Conservation (phyloP, 2,888 invertebrate genomes). For the Aspidapion aeneum region DNA sequence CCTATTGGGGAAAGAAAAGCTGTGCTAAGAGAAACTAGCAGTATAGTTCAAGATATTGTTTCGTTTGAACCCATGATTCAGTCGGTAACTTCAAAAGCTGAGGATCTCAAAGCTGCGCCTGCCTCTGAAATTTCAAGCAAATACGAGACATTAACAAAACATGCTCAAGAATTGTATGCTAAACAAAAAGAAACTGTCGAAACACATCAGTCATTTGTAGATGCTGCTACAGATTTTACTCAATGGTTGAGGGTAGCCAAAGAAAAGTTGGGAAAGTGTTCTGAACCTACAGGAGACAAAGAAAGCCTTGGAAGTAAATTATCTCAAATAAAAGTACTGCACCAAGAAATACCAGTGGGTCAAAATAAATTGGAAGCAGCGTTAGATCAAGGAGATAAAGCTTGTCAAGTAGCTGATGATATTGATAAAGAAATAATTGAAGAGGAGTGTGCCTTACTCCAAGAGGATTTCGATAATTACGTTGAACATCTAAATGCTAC, state of each 20-base stretch:
- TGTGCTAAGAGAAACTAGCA: slow-evolving; percentile 85
- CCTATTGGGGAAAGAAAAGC: slow-evolving; percentile 85
- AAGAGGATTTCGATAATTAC: slow-evolving; percentile 83
- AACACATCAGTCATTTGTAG: slow-evolving; percentile 87
- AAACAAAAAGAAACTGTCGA: slow-evolving; percentile 88
- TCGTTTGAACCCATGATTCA: slow-evolving; percentile 97
- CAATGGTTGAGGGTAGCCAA: slow-evolving; percentile 91
- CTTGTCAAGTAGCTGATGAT: slow-evolving; percentile 79
- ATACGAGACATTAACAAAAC: slow-evolving; percentile 85
- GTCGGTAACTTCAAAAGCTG: slow-evolving; percentile 90
- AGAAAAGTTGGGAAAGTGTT: slow-evolving; percentile 86
- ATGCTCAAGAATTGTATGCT: slow-evolving; percentile 85
- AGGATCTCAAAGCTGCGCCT: slow-evolving; percentile 85
- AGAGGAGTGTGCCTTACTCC: slow-evolving; percentile 85
- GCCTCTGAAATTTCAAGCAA: slow-evolving; percentile 89
- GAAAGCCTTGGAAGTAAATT: slow-evolving; percentile 84
- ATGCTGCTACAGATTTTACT: slow-evolving; percentile 87
- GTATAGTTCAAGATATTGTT: slow-evolving; percentile 94
- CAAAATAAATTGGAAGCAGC: slow-evolving; percentile 80
- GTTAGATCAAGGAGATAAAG: slow-evolving; percentile 78
- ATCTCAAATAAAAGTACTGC: slow-evolving; percentile 78
- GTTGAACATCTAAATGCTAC: slow-evolving; percentile 76
- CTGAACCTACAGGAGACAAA: slow-evolving; percentile 89
- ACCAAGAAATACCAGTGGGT: slow-evolving; percentile 80
- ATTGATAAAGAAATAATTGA: slow-evolving; percentile 89